Evolutionary conservation across 2,888 invertebrate species (phyloP), one percentile per base, ranked within the genome.

Genomic region (Tenthredo livida): DNA sequence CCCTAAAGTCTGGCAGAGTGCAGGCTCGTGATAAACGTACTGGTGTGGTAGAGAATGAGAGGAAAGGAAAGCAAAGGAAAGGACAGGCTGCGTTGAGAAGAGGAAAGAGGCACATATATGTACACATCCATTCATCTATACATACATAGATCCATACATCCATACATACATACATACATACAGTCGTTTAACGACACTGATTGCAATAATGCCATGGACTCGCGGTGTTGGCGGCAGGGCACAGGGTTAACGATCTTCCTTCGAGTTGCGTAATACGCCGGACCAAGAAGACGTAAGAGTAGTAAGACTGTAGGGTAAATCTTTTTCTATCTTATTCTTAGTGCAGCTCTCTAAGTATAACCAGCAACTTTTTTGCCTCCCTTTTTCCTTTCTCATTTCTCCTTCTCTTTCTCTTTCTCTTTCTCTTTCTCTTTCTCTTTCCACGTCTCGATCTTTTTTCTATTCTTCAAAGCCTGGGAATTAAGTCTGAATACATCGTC

Each of bases 221-320:
- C 40, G n/a, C n/a, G 25, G 83, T 83, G 21, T 80, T 54, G 50
- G 47, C 77, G 54, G 29, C 40, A 37, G 61, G 61, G 80, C 83
- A 43, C 21, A 67, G 83, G 83, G 83, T 83, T 83, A 83, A 83
- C 67, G 83, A 83, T 83, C 83, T 67, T 70, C 6, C 80, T 70
- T 43, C 67, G 29, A 10, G 67, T 83, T 83, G 47, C 83, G 67
- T 50, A 61, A 80, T 21, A 65, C 58, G 80, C 80, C 37, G 58
- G n/a, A 73, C 72, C n/a, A 37, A n/a, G 70, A 37, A 67, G 67
- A 67, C 70, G 70, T 70, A 70, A 70, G 37, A 72, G 72, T 33
- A 67, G 67, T 67, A 17, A 67, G 33, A 67, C 33, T 15, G 15
- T 67, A 67, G 33, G 67, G 33, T 67, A 12, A 29, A 33, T 67